phyloP scores from a whole-genome alignment of 2,113 vertebrate species.

The Craseonycteris thonglongyai region DNA sequence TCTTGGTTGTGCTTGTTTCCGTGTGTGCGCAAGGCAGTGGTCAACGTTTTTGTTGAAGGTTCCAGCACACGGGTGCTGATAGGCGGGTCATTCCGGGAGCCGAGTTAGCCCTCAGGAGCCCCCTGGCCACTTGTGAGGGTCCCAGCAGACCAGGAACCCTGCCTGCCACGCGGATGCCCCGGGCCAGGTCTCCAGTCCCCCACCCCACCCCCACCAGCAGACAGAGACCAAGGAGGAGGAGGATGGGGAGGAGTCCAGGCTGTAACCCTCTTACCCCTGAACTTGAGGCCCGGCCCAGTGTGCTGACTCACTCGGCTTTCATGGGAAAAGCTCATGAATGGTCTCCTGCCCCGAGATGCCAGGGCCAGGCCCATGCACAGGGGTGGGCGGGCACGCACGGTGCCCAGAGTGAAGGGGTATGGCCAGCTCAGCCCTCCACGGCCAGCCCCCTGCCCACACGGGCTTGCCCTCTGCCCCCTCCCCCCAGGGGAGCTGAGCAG shows the following conservation, averaged over 20 bases:
- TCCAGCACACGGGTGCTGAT: no score
- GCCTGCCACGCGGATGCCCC: neutral
- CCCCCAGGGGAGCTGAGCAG: neutral
- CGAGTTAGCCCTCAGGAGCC: neutral
- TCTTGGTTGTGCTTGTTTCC: no score
- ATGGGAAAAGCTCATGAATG: slow-evolving; percentile 1
- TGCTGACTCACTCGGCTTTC: slow-evolving; percentile 11
- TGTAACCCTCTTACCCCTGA: neutral
- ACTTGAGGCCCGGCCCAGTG: neutral
- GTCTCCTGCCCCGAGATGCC: neutral
- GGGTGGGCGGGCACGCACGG: neutral
- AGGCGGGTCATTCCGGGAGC: no score
- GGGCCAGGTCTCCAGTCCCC: neutral
- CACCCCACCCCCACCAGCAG: no score
- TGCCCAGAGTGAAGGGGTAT: neutral
- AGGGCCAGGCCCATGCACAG: neutral
- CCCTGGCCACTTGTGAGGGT: neutral
- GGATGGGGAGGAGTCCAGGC: neutral
- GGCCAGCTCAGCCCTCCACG: neutral
- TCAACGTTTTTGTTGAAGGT: no score
- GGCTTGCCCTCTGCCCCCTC: neutral
- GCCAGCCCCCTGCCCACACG: neutral
- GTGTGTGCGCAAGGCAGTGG: no score
- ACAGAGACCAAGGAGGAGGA: neutral
- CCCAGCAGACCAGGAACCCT: neutral